phyloP scores from a whole-genome alignment of 2,888 invertebrate genomes.

The Monoplex corrugatus region DNA sequence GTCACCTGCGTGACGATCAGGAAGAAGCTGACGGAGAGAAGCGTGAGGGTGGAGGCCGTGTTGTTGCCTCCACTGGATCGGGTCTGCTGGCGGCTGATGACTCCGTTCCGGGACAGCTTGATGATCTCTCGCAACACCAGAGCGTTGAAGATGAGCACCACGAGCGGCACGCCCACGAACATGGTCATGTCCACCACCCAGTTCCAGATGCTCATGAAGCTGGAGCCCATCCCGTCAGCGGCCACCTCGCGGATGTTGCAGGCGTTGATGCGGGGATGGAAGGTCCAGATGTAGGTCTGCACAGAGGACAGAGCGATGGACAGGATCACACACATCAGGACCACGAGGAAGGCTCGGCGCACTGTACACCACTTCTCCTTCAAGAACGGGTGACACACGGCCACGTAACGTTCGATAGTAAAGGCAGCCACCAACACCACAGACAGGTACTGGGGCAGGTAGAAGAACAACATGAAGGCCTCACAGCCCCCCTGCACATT shows the following conservation, averaged over 20 bases:
- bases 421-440: constrained; percentile 75
- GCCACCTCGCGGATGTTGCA: constrained; percentile 62
- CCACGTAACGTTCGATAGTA: constrained; percentile 74
- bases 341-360: constrained; percentile 63
- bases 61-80: constrained; percentile 49
- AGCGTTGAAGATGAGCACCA: constrained; percentile 72
- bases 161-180: constrained; percentile 69
- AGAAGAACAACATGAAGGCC: constrained; percentile 66
- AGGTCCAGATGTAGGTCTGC: constrained; percentile 73
- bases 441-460: constrained; percentile 72
- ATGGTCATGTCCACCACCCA: constrained; percentile 70
- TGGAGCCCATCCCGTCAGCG: constrained; percentile 48
- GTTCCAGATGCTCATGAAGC: constrained; percentile 67
- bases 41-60: constrained; percentile 73
- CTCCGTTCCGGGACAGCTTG: constrained; percentile 63
- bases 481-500: constrained; percentile 63
- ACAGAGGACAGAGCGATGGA: constrained; percentile 62
- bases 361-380: constrained; percentile 73
- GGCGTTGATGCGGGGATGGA: constrained; percentile 49
- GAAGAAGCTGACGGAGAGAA: constrained; percentile 77
- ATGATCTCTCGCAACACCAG: constrained; percentile 72
- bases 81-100: constrained; percentile 58
- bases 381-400: constrained; percentile 71
- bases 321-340: constrained; percentile 57
- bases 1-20: constrained; percentile 76